Evolutionary conservation across 2,113 vertebrate genomes (phyloP).

Genomic region (Ammodytes marinus): DNA sequence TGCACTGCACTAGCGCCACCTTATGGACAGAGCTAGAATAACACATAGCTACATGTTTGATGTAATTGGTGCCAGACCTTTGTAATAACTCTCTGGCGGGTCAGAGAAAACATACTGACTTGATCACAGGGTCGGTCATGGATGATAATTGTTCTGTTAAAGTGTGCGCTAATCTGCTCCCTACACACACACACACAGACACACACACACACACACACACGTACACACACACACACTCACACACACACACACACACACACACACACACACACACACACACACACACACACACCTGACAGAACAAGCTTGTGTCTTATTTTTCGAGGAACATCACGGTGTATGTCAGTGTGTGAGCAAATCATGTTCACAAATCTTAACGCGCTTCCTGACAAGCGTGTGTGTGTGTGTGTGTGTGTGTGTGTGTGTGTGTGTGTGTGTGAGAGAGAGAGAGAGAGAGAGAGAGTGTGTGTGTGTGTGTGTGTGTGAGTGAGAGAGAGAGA

Average conservation of each 20-base stretch:
- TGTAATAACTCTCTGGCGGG: conserved; percentile 69
- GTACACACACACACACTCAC: no score
- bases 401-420: conserved; percentile 16
- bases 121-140: conserved; percentile 77
- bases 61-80: conserved; percentile 70
- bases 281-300: conserved; percentile 12
- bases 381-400: background rate
- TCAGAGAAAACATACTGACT: conserved; percentile 78
- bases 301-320: background rate
- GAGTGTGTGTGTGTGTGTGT: no score
- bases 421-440: background rate
- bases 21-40: conserved; percentile 6
- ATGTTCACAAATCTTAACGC: background rate
- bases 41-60: no score
- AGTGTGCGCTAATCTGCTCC: conserved; percentile 68
- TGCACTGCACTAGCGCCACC: conserved; percentile 49
- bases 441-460: background rate
- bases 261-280: no score
- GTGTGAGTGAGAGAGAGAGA: no score
- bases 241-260: no score
- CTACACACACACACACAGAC: background rate
- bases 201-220: no score
- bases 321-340: background rate
- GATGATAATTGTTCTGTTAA: conserved; percentile 78
- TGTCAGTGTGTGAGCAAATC: background rate